Evolutionary conservation across 2,888 invertebrate species (phyloP).

Genomic region (Cephus nigrinus): DNA sequence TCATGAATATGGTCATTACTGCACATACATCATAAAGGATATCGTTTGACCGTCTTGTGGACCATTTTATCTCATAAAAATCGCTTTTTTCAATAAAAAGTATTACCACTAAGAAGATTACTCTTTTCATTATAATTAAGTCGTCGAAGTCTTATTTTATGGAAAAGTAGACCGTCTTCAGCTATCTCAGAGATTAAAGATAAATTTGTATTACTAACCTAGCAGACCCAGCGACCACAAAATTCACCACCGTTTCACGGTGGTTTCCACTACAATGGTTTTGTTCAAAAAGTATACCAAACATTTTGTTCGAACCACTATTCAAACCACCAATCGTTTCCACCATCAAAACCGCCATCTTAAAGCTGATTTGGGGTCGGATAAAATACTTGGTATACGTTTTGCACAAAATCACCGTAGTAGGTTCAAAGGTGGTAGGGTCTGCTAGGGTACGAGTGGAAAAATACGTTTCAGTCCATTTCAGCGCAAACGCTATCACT

Average conservation of each 20-base stretch:
- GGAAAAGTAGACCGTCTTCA: background rate
- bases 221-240: no score
- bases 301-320: no score
- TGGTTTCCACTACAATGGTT: no score
- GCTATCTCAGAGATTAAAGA: slow-evolving; percentile 16
- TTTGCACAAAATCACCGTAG: no score
- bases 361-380: no score
- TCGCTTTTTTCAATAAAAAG: background rate
- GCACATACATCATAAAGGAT: background rate
- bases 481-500: background rate
- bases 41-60: background rate
- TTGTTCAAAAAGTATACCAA: no score
- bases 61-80: background rate
- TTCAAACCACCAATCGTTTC: no score
- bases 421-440: no score
- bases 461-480: slow-evolving; percentile 32
- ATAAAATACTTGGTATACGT: no score
- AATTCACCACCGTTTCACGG: no score
- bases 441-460: background rate
- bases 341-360: no score
- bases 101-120: background rate
- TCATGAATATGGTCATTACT: background rate
- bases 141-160: background rate
- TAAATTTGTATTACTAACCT: slow-evolving; percentile 13
- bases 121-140: background rate